Evolutionary conservation across 2,888 invertebrate genomes (phyloP).

Genomic region (Athrips mouffetella): DNA sequence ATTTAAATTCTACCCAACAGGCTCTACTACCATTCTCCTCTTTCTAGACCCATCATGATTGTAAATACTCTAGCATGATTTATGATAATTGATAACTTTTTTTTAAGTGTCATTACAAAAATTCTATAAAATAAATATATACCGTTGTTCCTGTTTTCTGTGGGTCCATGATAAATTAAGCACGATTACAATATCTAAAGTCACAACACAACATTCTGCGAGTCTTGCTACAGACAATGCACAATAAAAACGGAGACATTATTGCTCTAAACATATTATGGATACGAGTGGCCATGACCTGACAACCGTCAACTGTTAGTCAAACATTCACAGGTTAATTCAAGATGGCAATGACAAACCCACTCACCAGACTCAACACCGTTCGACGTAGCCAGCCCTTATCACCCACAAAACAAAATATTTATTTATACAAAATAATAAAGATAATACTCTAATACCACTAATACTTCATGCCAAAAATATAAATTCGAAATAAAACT

Average conservation of each 20-base stretch:
- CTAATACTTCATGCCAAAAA: slow-evolving; percentile 7
- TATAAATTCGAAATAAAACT: background rate
- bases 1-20: no score
- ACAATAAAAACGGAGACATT: background rate
- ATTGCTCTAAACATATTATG: no score
- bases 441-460: slow-evolving; percentile 28
- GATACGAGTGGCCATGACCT: slow-evolving; percentile 7
- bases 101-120: no score
- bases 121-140: no score
- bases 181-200: background rate
- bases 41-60: no score
- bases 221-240: background rate
- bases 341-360: slow-evolving; percentile 45
- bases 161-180: no score
- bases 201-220: background rate
- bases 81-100: no score
- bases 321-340: slow-evolving; percentile 46
- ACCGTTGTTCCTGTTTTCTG: no score
- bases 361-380: slow-evolving; percentile 67
- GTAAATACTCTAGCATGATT: no score
- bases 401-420: slow-evolving; percentile 65
- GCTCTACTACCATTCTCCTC: no score
- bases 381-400: slow-evolving; percentile 60
- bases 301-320: slow-evolving; percentile 33
- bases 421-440: slow-evolving; percentile 44